Base-by-base conservation (phyloP, 2,113 vertebrate species). In the Reinhardtius hippoglossoides region DNA sequence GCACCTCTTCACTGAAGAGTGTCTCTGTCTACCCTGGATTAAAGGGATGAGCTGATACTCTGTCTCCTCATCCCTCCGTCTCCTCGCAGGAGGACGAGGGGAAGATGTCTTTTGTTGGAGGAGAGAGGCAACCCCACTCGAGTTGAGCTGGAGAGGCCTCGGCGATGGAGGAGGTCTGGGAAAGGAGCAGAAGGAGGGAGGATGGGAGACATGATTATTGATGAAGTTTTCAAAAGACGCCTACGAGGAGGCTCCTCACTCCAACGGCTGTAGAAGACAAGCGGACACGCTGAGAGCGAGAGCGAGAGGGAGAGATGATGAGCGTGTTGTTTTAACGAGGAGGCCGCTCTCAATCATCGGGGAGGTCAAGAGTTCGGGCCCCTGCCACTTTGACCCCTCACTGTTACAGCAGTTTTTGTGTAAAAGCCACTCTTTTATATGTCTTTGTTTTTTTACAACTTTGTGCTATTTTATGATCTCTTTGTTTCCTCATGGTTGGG, bases 311-410 rank as follows among this genome's bases (percentile, higher is more conserved):
- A 42, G 71, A 71, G 71, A 83, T 91, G 80, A 89, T 85, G 54
- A 88, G 62, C 23, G 61, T 66, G 85, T 93, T 92, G 91, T 92
- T 87, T 92, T 90, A 89, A 89, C 67, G 65, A 65, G 56, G 81
- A 83, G 82, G 74, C 84, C 81, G 58, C 75, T 63, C 78, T 56
- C 10, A 55, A 82, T 92, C 85, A 85, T 65, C 55, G 7, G 9
- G 61, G 77, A 88, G 93, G 92, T 94, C 90, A 91, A 88, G 86
- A 94, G 94, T 95, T 95, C 94, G 77, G 44, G 50, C 60, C 74
- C 59, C 80, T 88, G 89, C 73, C 78, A 71, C 67, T 83, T 78
- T 91, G 87, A 91, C 88, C 87, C 76, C 81, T 87, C 80, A 85
- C 88, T 82, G 80, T 90, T 89, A 84, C 83, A 77, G 7, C 78